Evolutionary conservation across 2,113 vertebrate genomes (phyloP), one percentile per base, ranked within the genome.

Genomic region (Phylloscopus trochilus): DNA sequence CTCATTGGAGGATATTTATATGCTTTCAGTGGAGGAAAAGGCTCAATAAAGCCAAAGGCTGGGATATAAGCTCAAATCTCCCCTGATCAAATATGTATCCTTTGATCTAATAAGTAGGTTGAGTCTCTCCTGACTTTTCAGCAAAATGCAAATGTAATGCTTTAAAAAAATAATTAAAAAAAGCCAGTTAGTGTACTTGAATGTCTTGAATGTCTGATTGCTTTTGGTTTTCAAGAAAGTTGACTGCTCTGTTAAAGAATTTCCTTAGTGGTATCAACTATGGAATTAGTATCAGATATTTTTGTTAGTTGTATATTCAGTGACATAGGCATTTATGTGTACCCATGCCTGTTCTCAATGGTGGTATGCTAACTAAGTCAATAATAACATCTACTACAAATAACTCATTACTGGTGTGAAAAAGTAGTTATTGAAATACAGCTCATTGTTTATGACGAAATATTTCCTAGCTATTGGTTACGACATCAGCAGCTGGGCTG

Each of bases 61-160:
- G 31, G n/a, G 64, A 80, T 89, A 89, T 91, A 87, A 76, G 84
- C 87, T 96, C 76, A 97, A 59, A 93, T 92, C 44, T 82, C 78
- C 52, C 55, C 85, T 92, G 87, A 97, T 97, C 85, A 96, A 97
- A 95, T 93, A 95, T 49, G 44, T 67, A 82, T 66, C 55, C 46
- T 92, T 96, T 96, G 95, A 97, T 97, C 90, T 92, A 96, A 87
- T 97, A 96, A 97, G 70, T 80, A 95, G 80, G 83, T 96, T 95
- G 92, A 81, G 55, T 93, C 96, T 96, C 30, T 11, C 91, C 63
- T 93, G 92, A 95, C 81, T 95, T 95, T 87, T 94, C 70, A 89
- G 91, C 92, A 94, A 95, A 96, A 96, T 95, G 46, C 70, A 81
- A 90, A 84, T 46, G 6, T 62, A 78, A 72, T 72, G 30, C 15